Conservation (phyloP, 1,140 invertebrate species). For the Penaeus vannamei region DNA sequence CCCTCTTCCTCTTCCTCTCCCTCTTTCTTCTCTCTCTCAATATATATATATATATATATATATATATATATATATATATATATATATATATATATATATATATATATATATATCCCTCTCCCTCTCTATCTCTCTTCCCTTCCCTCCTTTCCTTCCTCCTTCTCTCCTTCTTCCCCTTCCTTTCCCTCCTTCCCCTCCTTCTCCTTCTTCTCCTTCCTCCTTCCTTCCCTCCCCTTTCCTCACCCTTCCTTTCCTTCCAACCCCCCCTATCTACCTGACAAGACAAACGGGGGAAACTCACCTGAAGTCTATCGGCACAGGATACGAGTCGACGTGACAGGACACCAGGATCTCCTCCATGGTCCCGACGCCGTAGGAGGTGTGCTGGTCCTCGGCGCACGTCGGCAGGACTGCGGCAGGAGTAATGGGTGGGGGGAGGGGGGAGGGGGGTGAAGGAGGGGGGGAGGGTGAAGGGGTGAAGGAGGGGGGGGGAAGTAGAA, state of each 20-base stretch:
- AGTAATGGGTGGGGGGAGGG: not conserved
- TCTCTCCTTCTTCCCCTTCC: no score
- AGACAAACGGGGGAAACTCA: not conserved
- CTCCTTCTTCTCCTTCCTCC: no score
- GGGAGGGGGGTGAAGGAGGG: not conserved
- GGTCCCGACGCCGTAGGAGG: constrained; percentile 38
- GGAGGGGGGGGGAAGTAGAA: not conserved
- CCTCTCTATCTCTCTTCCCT: not conserved
- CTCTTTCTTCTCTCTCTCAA: not conserved
- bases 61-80: constrained; percentile 12
- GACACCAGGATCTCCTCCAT: constrained; percentile 51
- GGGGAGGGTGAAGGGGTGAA: not conserved
- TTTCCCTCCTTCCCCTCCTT: no score
- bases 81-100: constrained; percentile 18
- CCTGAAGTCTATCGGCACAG: constrained; percentile 59
- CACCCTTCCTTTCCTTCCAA: not conserved
- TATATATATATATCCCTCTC: not conserved
- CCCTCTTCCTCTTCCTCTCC: no score
- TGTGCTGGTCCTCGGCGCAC: constrained; percentile 40
- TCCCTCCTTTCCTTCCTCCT: no score
- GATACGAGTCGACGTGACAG: constrained; percentile 63
- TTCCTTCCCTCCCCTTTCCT: not conserved
- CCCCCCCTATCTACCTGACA: not conserved
- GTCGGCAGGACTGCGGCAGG: constrained; percentile 9
- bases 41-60: constrained; percentile 12